Evolutionary conservation across 2,888 invertebrate species (phyloP).

Genomic region (Eurois occulta): DNA sequence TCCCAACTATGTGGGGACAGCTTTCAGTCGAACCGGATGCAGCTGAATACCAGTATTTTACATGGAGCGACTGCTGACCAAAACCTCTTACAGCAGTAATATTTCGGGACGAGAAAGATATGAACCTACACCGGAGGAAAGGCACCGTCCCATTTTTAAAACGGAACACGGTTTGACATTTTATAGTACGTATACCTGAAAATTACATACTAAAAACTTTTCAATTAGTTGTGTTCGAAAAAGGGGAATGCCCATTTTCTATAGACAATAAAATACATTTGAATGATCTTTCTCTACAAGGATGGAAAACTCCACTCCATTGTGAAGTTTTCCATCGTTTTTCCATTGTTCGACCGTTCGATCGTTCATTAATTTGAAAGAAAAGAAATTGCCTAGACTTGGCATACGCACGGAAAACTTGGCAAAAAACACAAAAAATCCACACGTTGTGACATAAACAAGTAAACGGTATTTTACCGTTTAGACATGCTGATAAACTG

Average conservation of each 20-base stretch:
- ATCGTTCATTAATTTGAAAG: too few species aligned
- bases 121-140: not conserved
- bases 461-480: not conserved
- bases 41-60: not conserved
- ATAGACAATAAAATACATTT: not conserved
- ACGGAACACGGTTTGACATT: not conserved
- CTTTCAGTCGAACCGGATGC: not conserved
- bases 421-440: not conserved
- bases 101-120: not conserved
- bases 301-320: too few species aligned
- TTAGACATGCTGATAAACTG: conserved; percentile 40
- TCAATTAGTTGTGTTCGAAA: not conserved
- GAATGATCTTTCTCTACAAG: not conserved
- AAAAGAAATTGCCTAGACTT: not conserved
- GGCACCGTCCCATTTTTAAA: not conserved
- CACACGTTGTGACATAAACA: not conserved
- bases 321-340: too few species aligned
- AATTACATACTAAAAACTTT: not conserved
- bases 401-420: not conserved
- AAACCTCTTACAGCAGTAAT: not conserved
- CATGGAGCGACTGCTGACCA: not conserved
- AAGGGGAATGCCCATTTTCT: not conserved
- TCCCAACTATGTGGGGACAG: not conserved
- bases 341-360: too few species aligned
- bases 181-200: not conserved